Conservation (phyloP, 1,140 invertebrate species). For the Oreohelix idahoensis region DNA sequence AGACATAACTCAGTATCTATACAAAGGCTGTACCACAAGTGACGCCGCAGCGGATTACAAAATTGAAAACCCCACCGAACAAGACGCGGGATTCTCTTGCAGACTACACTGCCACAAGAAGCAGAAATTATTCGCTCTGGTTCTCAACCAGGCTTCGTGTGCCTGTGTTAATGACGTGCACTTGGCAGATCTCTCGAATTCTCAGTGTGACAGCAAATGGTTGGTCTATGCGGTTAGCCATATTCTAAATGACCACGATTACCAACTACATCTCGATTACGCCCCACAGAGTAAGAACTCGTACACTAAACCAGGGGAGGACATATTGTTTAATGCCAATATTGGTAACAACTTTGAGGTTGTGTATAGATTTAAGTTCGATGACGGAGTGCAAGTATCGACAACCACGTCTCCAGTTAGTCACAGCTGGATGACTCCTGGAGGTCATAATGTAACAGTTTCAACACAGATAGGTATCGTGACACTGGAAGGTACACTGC, state of each 20-base stretch:
- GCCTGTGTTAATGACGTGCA: slow-evolving; percentile 20
- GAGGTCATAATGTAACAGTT: slow-evolving; percentile 59
- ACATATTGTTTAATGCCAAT: slow-evolving; percentile 52
- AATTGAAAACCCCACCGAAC: not conserved
- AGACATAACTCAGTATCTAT: not conserved
- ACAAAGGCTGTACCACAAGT: not conserved
- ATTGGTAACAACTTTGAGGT: slow-evolving; percentile 46
- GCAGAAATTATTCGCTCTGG: slow-evolving; percentile 18
- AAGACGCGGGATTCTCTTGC: slow-evolving; percentile 16
- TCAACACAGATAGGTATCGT: slow-evolving; percentile 51
- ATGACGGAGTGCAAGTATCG: slow-evolving; percentile 53
- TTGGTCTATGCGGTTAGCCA: slow-evolving; percentile 43
- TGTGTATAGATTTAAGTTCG: slow-evolving; percentile 60
- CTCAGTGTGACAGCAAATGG: slow-evolving; percentile 40
- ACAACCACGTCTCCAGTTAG: slow-evolving; percentile 48
- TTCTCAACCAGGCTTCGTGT: slow-evolving; percentile 33
- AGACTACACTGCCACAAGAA: slow-evolving; percentile 29
- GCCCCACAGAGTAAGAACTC: slow-evolving; percentile 31
- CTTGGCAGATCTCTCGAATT: not conserved
- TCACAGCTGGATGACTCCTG: slow-evolving; percentile 57
- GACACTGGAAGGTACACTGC: slow-evolving; percentile 43
- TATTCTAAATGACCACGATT: slow-evolving; percentile 13
- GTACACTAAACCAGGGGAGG: slow-evolving; percentile 63
- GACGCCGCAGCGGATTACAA: slow-evolving; percentile 29
- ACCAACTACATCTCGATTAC: slow-evolving; percentile 19